phyloP scores from a whole-genome alignment of 1,140 invertebrate genomes.

The Drosophila busckii region DNA sequence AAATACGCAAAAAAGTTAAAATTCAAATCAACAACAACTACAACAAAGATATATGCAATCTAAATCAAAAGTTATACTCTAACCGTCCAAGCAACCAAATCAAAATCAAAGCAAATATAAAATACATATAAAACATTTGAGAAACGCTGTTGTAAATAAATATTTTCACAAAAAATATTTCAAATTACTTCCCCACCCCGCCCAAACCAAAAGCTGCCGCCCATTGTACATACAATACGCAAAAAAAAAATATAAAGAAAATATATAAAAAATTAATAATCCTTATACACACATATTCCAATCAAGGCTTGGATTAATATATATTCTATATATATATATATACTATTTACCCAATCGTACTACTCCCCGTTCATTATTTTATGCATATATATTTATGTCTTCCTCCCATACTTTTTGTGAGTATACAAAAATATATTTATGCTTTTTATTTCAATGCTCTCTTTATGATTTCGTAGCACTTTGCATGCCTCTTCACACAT shows the following conservation, averaged over 20 bases:
- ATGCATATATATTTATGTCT: slow-evolving; percentile 66
- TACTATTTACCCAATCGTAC: slow-evolving; percentile 50
- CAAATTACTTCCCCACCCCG: slow-evolving; percentile 2
- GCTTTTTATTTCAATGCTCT: slow-evolving; percentile 39
- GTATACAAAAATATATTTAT: slow-evolving; percentile 67
- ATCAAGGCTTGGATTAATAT: slow-evolving; percentile 1
- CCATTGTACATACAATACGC: slow-evolving; percentile 25
- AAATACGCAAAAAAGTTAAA: slow-evolving; percentile 75
- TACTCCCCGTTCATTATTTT: slow-evolving; percentile 66
- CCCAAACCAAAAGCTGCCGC: slow-evolving; percentile 15
- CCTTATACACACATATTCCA: slow-evolving; percentile 21
- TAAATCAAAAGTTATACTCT: slow-evolving; percentile 22
- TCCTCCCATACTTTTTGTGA: slow-evolving; percentile 73
- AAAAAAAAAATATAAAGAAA: slow-evolving; percentile 12
- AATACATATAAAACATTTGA: slow-evolving; percentile 16
- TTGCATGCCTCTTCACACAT: slow-evolving; percentile 10
- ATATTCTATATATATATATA: slow-evolving; percentile 38
- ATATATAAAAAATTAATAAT: slow-evolving; percentile 23
- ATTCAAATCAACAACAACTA: slow-evolving; percentile 49
- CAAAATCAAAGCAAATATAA: slow-evolving; percentile 9
- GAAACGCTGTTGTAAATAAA: slow-evolving; percentile 67
- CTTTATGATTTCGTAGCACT: slow-evolving; percentile 12
- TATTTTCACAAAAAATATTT: slow-evolving; percentile 14
- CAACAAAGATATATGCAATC: slow-evolving; percentile 12
- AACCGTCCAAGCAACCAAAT: slow-evolving; percentile 7